Evolutionary conservation across 2,888 invertebrate species (phyloP), one percentile per base, ranked within the genome.

Genomic region (Galeopsomyia nigrocyanea): DNA sequence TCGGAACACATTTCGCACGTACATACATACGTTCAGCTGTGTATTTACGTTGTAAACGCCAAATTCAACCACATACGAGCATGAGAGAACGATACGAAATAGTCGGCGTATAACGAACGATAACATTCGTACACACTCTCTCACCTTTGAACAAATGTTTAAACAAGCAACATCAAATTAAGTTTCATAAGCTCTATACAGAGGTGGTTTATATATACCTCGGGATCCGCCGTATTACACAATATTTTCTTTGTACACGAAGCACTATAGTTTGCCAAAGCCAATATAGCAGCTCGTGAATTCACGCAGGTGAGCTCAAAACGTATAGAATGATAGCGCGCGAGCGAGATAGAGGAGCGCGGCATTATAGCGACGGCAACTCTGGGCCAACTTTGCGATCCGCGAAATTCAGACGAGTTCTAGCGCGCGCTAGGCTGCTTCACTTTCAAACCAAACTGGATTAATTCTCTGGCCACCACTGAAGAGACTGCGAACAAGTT

Each of bases 381-480:
- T n/a, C n/a, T 16, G 50, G 50, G 7, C 51, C 56, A 72, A 63
- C 64, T 68, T 68, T 64, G 51, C 51, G 53, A 68, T 72, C 57
- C 39, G 58, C n/a, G 55, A 68, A 72, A 68, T 68, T 68, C 64
- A 60, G 19, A 10, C 21, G 47, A 66, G 61, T 71, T 64, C 51
- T 19, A n/a, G 10, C 3, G 17, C 65, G 53, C 39, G 68, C 26
- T 2, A 2, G 26, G 5, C 26, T 26, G 26, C 60, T 58, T 31
- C 68, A 68, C 68, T 72, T 72, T 64, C 63, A 60, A 67, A 63
- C 68, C 63, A 58, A 72, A 72, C 68, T 31, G 60, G 67, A 72
- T 68, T 72, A 72, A 72, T 68, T 72, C 58, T 50, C 53, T 39
- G 16, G 64, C 57, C 47, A 7, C 7, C n/a, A 7, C 9, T 26